phyloP scores from a whole-genome alignment of 2,888 invertebrate genomes.

The Oasisia sp. region DNA sequence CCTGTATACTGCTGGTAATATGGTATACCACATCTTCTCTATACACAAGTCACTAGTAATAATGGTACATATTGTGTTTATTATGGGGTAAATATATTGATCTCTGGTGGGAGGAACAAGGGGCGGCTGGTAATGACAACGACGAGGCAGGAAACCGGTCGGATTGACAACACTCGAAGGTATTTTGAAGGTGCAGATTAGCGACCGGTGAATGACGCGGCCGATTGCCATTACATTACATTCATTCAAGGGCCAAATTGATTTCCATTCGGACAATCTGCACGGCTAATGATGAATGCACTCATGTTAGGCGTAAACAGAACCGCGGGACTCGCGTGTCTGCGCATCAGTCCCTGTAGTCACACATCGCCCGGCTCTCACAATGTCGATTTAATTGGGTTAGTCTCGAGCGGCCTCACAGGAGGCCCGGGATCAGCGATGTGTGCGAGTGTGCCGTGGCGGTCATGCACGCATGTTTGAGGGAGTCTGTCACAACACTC shows the following conservation, averaged over 20 bases:
- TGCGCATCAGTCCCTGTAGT: not conserved
- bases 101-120: not conserved
- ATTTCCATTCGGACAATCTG: constrained; percentile 1
- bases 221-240: not conserved
- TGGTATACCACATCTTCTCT: not conserved
- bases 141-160: not conserved
- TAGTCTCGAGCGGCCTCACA: not conserved
- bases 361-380: not conserved
- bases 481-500: not conserved
- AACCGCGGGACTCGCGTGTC: not conserved
- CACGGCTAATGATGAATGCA: constrained; percentile 10
- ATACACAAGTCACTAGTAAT: not conserved
- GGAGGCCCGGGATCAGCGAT: not conserved
- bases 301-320: constrained; percentile 17
- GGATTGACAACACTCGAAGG: not conserved
- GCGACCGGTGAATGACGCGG: not conserved
- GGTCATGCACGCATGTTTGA: not conserved
- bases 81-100: not conserved
- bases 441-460: not conserved
- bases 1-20: not conserved
- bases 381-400: not conserved
- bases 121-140: not conserved
- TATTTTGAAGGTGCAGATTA: not conserved
- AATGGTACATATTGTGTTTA: not conserved
- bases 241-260: not conserved